Evolutionary conservation across 2,888 invertebrate species (phyloP), one percentile per base, ranked within the genome.

Genomic region (Metopia argyrocephala): DNA sequence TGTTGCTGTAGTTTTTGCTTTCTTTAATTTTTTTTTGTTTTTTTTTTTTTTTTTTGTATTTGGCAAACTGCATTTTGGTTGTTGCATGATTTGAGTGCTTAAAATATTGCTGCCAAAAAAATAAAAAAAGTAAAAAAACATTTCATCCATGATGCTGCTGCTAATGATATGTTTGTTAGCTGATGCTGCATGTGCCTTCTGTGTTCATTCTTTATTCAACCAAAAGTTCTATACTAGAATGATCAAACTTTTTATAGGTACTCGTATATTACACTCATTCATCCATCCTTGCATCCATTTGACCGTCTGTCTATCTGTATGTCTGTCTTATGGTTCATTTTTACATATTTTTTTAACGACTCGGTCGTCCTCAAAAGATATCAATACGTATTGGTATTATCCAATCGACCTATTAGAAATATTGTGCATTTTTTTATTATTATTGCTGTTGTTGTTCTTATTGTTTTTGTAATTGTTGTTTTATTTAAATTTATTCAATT

Each of bases 401-500:
- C 3, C 25, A 46, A 46, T 61, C 57, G 45, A 66, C 23, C 59
- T 66, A 78, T 78, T 71, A 78, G 70, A 71, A 71, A 45, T 65
- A 5, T 70, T 64, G 50, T 70, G 9, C 38, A 12, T 65, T 6
- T 52, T 21, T 52, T 20, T 46, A 20, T 56, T 3, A 15, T 2
- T 57, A n/a, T 50, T 21, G 21, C 18, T 54, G 12, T 61, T 31
- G 1, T 18, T 28, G 20, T 28, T 56, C 1, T 61, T 61, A 61
- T 62, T 27, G 5, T 20, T 64, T 48, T 28, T 66, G 15, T 38
- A 56, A 27, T 59, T 76, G 54, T 45, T 71, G 25, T 71, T 79
- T 80, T 73, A 74, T 81, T 75, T 56, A 73, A 82, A 78, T 78
- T 71, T 82, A 82, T 82, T 78, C 68, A 76, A 66, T 78, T 78